phyloP scores from a whole-genome alignment of 2,888 invertebrate genomes.

The Schizotus pectinicornis region DNA sequence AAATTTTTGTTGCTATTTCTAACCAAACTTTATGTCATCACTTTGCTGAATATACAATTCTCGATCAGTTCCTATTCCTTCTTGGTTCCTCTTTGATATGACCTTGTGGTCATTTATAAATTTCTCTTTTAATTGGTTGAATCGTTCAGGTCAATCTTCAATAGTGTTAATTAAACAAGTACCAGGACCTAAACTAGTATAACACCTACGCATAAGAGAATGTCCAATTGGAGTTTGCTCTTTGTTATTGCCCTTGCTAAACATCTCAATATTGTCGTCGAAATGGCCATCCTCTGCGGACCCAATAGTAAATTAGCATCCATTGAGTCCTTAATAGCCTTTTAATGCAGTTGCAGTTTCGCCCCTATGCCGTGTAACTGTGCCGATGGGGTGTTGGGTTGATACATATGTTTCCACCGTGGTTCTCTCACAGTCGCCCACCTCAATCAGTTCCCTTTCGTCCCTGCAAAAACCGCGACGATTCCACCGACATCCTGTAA shows the following conservation, averaged over 20 bases:
- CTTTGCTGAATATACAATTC: too few species aligned
- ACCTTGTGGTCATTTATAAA: too few species aligned
- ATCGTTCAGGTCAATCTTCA: too few species aligned
- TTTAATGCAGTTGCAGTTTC: slow-evolving; percentile 53
- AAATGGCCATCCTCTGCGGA: slow-evolving; percentile 24
- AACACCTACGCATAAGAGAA: too few species aligned
- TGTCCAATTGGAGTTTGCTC: too few species aligned
- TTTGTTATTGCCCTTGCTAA: neutral
- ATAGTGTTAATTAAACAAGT: too few species aligned
- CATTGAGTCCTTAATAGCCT: slow-evolving; percentile 53
- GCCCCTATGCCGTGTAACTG: slow-evolving; percentile 42
- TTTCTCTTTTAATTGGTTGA: too few species aligned
- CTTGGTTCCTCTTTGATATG: too few species aligned
- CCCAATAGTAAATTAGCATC: slow-evolving; percentile 48
- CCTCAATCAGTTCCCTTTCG: neutral
- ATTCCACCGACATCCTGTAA: slow-evolving; percentile 19
- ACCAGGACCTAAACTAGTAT: too few species aligned
- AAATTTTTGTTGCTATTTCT: too few species aligned
- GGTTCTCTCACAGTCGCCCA: slow-evolving; percentile 44
- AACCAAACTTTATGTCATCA: too few species aligned
- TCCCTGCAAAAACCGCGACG: slow-evolving; percentile 5
- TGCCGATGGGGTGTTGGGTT: slow-evolving; percentile 42
- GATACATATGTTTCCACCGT: slow-evolving; percentile 52
- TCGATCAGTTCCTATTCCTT: too few species aligned
- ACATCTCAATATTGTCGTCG: slow-evolving; percentile 17